Percentiles rank a stretch among this genome's conserved stretches.
These are phyloP conservation scores for Biston betularia DNA, from an alignment of 2,888 invertebrate genomes.

Conservation along the genomic window DNA sequence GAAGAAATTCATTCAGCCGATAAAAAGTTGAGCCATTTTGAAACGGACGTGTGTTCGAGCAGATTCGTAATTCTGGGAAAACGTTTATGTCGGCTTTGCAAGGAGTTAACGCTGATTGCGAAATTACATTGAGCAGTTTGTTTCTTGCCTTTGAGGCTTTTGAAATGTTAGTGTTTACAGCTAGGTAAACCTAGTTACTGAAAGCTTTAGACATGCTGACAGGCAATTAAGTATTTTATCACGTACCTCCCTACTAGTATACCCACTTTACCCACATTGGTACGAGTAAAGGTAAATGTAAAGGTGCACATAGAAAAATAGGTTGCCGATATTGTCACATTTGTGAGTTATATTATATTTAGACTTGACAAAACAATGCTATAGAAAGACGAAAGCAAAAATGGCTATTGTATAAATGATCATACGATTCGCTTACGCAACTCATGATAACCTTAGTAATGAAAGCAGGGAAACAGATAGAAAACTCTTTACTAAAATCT, in stretches of 20 bases:
- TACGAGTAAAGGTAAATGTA: too few species aligned
- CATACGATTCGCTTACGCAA: too few species aligned
- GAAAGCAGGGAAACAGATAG: too few species aligned
- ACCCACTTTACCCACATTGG: too few species aligned
- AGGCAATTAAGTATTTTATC: conserved; percentile 21
- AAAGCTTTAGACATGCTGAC: conserved; percentile 48
- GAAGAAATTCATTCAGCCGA: conserved; percentile 72
- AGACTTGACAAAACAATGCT: neutral
- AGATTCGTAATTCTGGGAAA: conserved; percentile 71
- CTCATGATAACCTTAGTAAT: too few species aligned
- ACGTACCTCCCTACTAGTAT: conserved; percentile 16
- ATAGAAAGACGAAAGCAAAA: neutral
- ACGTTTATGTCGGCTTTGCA: conserved; percentile 70
- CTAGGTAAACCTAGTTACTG: conserved; percentile 78
- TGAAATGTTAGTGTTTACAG: conserved; percentile 77
- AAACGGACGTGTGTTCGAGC: conserved; percentile 50
- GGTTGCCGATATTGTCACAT: too few species aligned
- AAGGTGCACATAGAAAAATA: too few species aligned
- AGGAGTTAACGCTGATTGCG: conserved; percentile 74
- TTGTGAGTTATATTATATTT: too few species aligned
- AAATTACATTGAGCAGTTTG: conserved; percentile 61
- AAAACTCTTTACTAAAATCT: too few species aligned
- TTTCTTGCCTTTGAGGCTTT: conserved; percentile 73
- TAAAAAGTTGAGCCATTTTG: conserved; percentile 59
- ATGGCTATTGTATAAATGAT: too few species aligned